Evolutionary conservation across 2,797 vertebrate genomes (phyloP).

Genomic region (Meda fulgida): DNA sequence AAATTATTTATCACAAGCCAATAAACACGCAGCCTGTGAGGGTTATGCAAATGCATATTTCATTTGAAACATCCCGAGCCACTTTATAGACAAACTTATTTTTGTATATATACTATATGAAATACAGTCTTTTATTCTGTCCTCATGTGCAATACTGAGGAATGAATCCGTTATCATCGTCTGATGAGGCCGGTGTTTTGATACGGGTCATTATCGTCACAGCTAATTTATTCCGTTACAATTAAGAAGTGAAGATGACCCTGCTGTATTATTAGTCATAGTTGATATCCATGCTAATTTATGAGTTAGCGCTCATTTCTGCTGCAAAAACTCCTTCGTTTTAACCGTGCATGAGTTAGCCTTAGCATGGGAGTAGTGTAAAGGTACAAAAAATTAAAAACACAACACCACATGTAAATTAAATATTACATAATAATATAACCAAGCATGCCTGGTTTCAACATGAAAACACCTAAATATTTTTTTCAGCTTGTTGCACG

Average conservation of each 20-base stretch:
- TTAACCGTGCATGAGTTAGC: not conserved
- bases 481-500: not conserved
- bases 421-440: not conserved
- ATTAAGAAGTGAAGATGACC: slow-evolving; percentile 41
- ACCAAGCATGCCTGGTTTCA: not conserved
- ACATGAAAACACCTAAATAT: too few species aligned
- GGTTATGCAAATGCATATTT: slow-evolving; percentile 46
- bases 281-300: slow-evolving; percentile 28
- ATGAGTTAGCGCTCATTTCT: not conserved
- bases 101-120: slow-evolving; percentile 19
- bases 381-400: not conserved
- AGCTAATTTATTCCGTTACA: slow-evolving; percentile 4
- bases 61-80: slow-evolving; percentile 40
- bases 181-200: not conserved
- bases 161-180: not conserved
- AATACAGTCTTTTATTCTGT: not conserved
- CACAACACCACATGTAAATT: not conserved
- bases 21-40: slow-evolving; percentile 49
- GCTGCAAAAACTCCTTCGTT: not conserved
- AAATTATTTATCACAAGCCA: slow-evolving; percentile 76
- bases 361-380: not conserved
- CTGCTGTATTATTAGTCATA: slow-evolving; percentile 34
- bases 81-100: not conserved
- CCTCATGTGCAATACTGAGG: not conserved
- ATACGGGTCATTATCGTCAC: slow-evolving; percentile 25